Percentiles rank a stretch among this genome's conserved stretches.
Evolutionary conservation across 2,888 invertebrate species (phyloP).

Genomic region (Pelosia muscerda): DNA sequence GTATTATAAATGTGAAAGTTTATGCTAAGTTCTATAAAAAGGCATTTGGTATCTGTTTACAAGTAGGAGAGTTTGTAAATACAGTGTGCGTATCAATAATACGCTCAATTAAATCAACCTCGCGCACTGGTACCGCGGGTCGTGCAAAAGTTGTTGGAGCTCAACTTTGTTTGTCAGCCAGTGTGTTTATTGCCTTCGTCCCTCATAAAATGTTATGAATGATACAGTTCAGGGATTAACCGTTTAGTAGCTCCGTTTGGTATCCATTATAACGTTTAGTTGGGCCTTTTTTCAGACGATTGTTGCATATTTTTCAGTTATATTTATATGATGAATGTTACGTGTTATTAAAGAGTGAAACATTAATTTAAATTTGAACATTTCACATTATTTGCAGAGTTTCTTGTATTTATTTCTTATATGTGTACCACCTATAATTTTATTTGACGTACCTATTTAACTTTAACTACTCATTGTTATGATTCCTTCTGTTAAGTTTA

Average conservation of each 20-base stretch:
- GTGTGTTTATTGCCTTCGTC: conserved; percentile 69
- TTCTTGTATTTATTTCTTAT: conserved; percentile 12
- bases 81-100: conserved; percentile 17
- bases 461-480: neutral
- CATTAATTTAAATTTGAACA: conserved; percentile 30
- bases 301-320: conserved; percentile 51
- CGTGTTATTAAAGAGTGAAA: conserved; percentile 40
- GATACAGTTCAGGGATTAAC: conserved; percentile 74
- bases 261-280: conserved; percentile 62
- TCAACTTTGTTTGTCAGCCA: conserved; percentile 66
- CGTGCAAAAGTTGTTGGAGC: conserved; percentile 61
- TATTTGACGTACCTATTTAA: neutral
- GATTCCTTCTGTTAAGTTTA: neutral
- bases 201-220: conserved; percentile 77
- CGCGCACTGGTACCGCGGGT: conserved; percentile 32
- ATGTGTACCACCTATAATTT: neutral
- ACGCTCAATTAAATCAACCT: conserved; percentile 28
- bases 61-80: conserved; percentile 3
- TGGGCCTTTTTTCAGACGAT: conserved; percentile 51
- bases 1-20: neutral
- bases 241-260: conserved; percentile 66
- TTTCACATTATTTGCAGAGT: conserved; percentile 30
- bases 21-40: neutral
- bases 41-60: neutral
- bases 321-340: conserved; percentile 41